Conservation (phyloP, 2,113 vertebrate genomes). For the Bujurquina vittata region DNA sequence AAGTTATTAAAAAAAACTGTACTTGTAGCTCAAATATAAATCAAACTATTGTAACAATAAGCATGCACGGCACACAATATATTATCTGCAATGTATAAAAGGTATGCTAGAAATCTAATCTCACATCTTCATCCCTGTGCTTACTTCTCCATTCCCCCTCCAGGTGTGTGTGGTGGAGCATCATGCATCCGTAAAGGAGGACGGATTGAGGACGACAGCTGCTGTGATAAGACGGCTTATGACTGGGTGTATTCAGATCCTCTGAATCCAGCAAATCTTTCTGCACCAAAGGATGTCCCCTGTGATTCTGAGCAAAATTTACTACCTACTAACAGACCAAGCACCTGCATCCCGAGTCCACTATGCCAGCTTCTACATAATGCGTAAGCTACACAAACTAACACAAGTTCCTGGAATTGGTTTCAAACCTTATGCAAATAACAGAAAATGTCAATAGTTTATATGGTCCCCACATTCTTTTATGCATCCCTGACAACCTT, state of each 20-base stretch:
- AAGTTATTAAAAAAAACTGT: fast-evolving
- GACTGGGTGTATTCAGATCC: constrained; percentile 72
- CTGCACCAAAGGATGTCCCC: constrained; percentile 23
- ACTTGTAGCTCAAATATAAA: background rate
- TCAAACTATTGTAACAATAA: background rate
- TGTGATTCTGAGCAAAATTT: background rate
- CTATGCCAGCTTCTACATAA: constrained; percentile 66
- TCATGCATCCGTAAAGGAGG: constrained; percentile 75
- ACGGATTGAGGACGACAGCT: constrained; percentile 54
- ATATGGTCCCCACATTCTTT: too few relatives aligned
- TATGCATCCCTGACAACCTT: too few relatives aligned
- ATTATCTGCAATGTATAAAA: background rate
- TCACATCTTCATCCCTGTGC: background rate
- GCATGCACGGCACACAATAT: background rate
- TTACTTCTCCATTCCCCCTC: background rate
- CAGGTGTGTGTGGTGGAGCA: constrained; percentile 74
- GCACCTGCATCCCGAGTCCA: background rate
- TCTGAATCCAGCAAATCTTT: constrained; percentile 64
- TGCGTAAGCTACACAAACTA: constrained; percentile 41
- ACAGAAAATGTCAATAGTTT: too few relatives aligned
- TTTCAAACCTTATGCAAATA: background rate
- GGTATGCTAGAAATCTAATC: background rate
- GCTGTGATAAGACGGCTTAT: constrained; percentile 74
- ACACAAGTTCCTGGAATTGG: background rate
- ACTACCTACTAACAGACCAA: background rate